Percentiles rank a stretch among this genome's conserved stretches.
These are phyloP conservation scores for Phorcus lineatus DNA, from an alignment of 2,888 invertebrate genomes.

Conservation along the genomic window DNA sequence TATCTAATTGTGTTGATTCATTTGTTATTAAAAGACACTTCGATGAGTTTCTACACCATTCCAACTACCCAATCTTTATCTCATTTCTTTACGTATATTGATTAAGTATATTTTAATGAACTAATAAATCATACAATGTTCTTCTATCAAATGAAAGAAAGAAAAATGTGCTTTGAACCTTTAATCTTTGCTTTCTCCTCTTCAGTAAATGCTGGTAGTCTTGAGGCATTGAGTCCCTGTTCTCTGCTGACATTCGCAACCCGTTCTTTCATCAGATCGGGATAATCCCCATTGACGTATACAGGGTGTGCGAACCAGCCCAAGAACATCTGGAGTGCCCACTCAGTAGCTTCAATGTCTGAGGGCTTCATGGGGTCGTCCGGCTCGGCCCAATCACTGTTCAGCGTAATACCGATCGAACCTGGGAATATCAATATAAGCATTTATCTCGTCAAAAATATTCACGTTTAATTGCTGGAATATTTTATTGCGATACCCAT, in stretches of 20 bases:
- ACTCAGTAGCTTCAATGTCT: conserved; percentile 60
- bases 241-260: conserved; percentile 54
- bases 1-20: too few species aligned
- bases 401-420: conserved; percentile 27
- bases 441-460: too few species aligned
- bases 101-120: too few species aligned
- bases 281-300: conserved; percentile 78
- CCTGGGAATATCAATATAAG: background rate
- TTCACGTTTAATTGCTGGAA: too few species aligned
- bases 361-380: conserved; percentile 52
- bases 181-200: conserved; percentile 63
- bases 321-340: conserved; percentile 56
- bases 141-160: too few species aligned
- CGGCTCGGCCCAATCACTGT: conserved; percentile 63
- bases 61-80: too few species aligned
- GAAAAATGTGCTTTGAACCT: conserved; percentile 57
- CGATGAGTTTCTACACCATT: too few species aligned
- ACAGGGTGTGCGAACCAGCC: conserved; percentile 73
- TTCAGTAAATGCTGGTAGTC: conserved; percentile 69
- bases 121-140: too few species aligned
- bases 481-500: too few species aligned
- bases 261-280: conserved; percentile 60
- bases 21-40: too few species aligned
- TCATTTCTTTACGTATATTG: too few species aligned
- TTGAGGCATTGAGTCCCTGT: conserved; percentile 54